These are phyloP conservation scores for Penaeus monodon DNA, from an alignment of 2,888 invertebrate species.

Conservation along the genomic window DNA sequence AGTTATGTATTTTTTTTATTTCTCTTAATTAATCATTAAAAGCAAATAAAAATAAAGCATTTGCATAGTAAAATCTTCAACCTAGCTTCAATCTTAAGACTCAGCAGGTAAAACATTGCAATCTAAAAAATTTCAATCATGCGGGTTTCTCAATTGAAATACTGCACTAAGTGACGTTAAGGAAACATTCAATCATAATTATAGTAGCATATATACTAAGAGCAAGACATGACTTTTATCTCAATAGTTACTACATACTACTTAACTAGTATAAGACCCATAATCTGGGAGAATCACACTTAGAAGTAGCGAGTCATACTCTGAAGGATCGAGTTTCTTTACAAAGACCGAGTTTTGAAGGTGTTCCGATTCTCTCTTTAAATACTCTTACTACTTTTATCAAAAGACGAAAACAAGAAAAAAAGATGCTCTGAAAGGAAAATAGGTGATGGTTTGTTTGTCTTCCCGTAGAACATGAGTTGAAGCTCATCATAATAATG, in stretches of 20 bases:
- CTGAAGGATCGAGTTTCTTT: too few species aligned
- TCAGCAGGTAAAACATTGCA: conserved; percentile 37
- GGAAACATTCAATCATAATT: conserved; percentile 37
- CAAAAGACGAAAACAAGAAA: too few species aligned
- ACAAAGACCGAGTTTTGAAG: conserved; percentile 24
- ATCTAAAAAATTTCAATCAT: conserved; percentile 45
- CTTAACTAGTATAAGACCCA: conserved; percentile 57
- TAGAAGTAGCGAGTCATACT: conserved; percentile 3
- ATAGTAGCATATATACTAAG: conserved; percentile 36
- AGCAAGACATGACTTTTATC: conserved; percentile 41
- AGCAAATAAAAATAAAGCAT: conserved; percentile 13
- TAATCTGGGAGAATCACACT: conserved; percentile 61
- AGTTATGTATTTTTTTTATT: too few species aligned
- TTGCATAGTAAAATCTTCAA: conserved; percentile 32
- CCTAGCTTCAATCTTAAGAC: conserved; percentile 48
- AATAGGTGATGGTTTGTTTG: conserved; percentile 22
- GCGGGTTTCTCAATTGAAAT: conserved; percentile 34
- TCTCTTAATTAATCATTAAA: too few species aligned
- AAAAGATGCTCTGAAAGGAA: conserved; percentile 45
- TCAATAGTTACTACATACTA: conserved; percentile 51
- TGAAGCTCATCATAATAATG: too few species aligned
- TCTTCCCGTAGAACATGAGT: too few species aligned
- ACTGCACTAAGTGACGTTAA: conserved; percentile 35
- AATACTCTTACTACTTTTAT: too few species aligned
- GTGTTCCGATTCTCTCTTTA: too few species aligned